Evolutionary conservation across 2,888 invertebrate species (phyloP), one percentile per base, ranked within the genome.

Genomic region (Ecliptopera silaceata): DNA sequence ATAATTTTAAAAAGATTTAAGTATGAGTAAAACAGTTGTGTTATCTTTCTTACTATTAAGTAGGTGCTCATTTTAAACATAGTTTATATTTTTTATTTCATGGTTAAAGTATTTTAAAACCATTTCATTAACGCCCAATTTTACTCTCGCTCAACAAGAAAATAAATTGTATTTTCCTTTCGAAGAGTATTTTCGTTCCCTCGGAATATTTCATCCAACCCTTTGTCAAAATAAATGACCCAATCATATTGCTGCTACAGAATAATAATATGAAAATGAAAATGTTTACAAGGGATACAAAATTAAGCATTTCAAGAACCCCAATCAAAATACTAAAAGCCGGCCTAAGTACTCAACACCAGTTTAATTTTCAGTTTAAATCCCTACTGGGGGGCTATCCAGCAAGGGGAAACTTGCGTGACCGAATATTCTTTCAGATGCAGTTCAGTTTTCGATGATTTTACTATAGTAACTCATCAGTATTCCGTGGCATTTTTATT

Each of bases 361-460:
- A 63, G 63, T 64, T 63, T 59, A 64, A 64, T 63, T 66, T 26
- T 61, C 66, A 63, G 61, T 64, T 56, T 20, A 58, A 59, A 71
- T 68, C 68, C 71, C 68, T 54, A 53, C 56, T n/a, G n/a, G n/a
- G n/a, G n/a, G n/a, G n/a, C n/a, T n/a, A n/a, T n/a, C n/a, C n/a
- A n/a, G n/a, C n/a, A n/a, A n/a, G n/a, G n/a, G n/a, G n/a, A n/a
- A n/a, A n/a, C n/a, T n/a, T n/a, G n/a, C n/a, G n/a, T n/a, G n/a
- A n/a, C n/a, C n/a, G n/a, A n/a, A n/a, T n/a, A n/a, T n/a, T n/a
- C n/a, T n/a, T n/a, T n/a, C n/a, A n/a, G n/a, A n/a, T n/a, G n/a
- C n/a, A n/a, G n/a, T n/a, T n/a, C n/a, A n/a, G n/a, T n/a, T n/a
- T n/a, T n/a, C n/a, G n/a, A n/a, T n/a, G n/a, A n/a, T n/a, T n/a